phyloP scores from a whole-genome alignment of 2,113 vertebrate species.

The Cisticola juncidis region DNA sequence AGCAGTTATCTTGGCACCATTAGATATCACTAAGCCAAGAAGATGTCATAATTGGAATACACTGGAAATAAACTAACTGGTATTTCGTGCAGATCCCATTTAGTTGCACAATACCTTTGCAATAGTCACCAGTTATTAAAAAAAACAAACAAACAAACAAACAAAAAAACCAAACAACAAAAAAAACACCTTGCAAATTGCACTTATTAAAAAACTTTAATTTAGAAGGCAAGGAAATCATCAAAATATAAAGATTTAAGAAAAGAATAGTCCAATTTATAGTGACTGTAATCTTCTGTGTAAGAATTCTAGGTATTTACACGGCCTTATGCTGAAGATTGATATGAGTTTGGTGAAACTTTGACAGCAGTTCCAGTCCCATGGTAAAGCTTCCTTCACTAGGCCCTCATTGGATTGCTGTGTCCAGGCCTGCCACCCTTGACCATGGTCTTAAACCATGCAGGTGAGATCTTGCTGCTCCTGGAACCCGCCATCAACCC shows the following conservation, averaged over 20 bases:
- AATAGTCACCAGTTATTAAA: not conserved
- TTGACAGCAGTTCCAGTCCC: not conserved
- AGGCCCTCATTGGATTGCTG: accelerated
- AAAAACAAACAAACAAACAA: too few relatives aligned
- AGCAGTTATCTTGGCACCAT: slow-evolving; percentile 25
- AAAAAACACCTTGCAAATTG: not conserved
- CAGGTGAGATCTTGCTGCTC: not conserved
- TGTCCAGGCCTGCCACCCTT: not conserved
- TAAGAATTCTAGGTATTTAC: not conserved
- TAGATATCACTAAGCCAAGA: slow-evolving; percentile 9
- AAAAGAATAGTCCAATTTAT: not conserved
- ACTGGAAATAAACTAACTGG: slow-evolving; percentile 2
- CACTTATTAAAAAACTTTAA: not conserved
- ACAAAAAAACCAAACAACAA: too few relatives aligned
- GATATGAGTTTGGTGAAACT: not conserved
- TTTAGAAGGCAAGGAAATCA: not conserved
- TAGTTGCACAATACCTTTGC: slow-evolving; percentile 38
- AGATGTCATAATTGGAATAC: slow-evolving; percentile 32
- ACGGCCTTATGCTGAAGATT: not conserved
- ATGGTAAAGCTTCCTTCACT: not conserved
- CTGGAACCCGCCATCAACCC: not conserved
- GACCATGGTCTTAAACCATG: not conserved
- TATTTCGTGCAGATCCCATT: not conserved
- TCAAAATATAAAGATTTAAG: not conserved
- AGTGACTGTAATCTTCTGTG: not conserved